A percentile compares a stretch with the other conserved stretches of the same genome.
Evolutionary conservation across 2,797 vertebrate species (phyloP).

Genomic region (Huso huso): DNA sequence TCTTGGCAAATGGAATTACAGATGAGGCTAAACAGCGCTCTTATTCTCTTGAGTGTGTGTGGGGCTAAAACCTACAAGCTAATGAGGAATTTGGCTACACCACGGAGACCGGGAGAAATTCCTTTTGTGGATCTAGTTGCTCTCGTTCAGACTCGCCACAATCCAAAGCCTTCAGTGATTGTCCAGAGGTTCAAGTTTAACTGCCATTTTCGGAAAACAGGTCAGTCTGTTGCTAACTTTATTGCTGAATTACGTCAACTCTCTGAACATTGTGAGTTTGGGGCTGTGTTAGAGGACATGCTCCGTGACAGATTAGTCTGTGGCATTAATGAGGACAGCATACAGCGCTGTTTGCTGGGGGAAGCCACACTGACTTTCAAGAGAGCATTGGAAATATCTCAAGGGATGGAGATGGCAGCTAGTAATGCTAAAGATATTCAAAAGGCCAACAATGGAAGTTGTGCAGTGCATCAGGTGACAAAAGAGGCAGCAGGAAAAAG

Average conservation of each 20-base stretch:
- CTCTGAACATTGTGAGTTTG: conserved; percentile 19
- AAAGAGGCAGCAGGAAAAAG: conserved; percentile 1
- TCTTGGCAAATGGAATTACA: conserved; percentile 6
- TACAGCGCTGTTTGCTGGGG: conserved; percentile 16
- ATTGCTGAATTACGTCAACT: conserved; percentile 9
- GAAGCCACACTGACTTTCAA: conserved; percentile 18
- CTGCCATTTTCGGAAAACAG: conserved; percentile 8
- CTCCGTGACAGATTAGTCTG: conserved; percentile 11
- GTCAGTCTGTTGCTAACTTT: conserved; percentile 14
- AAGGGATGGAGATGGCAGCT: conserved; percentile 18
- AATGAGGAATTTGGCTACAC: conserved; percentile 21
- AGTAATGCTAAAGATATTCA: conserved; percentile 16
- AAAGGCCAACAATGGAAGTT: conserved; percentile 4
- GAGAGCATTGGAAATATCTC: conserved; percentile 16
- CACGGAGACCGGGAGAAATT: conserved; percentile 1
- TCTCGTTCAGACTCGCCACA: conserved; percentile 18
- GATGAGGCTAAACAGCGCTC: conserved; percentile 6
- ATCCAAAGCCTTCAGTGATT: conserved; percentile 14
- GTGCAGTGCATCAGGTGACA: background rate
- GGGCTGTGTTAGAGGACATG: conserved; percentile 15
- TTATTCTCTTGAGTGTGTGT: conserved; percentile 15
- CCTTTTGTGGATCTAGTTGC: conserved; percentile 6
- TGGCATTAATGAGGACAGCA: conserved; percentile 8
- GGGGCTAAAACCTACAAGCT: conserved; percentile 21
- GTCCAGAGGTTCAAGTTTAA: conserved; percentile 16